Conservation (phyloP, 2,113 vertebrate species). For the Syrmaticus mikado region DNA sequence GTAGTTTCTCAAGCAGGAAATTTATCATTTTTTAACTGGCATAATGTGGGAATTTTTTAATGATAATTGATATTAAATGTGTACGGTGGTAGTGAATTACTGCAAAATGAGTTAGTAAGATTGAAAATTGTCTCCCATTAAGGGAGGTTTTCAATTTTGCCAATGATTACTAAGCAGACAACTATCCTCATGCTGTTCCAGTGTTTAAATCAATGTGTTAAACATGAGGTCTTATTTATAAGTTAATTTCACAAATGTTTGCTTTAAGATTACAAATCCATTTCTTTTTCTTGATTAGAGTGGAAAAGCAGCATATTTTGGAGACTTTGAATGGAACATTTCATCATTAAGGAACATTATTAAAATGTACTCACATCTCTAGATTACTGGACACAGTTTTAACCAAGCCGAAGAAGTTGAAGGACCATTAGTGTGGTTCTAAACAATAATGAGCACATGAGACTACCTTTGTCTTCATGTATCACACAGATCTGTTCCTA, state of each 20-base stretch:
- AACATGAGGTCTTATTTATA: background rate
- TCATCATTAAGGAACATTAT: background rate
- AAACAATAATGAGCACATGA: background rate
- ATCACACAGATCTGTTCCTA: background rate
- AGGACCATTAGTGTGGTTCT: background rate
- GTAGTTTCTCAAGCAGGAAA: constrained; percentile 3
- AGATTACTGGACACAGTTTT: background rate
- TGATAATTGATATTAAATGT: constrained; percentile 10
- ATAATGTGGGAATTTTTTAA: constrained; percentile 16
- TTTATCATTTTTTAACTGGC: constrained; percentile 32
- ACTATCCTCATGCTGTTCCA: background rate
- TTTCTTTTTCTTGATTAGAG: background rate
- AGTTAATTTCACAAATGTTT: background rate
- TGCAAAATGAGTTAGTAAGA: background rate
- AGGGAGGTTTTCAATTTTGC: background rate
- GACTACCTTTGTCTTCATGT: background rate
- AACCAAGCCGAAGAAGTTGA: background rate
- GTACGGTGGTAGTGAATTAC: background rate
- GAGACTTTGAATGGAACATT: background rate
- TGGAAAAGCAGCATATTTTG: background rate
- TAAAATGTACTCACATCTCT: background rate
- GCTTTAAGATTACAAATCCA: background rate
- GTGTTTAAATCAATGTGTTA: background rate
- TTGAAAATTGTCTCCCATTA: background rate
- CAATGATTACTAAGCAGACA: background rate